Base-by-base conservation (phyloP, 2,888 invertebrate genomes). In the Eupithecia exiguata region DNA sequence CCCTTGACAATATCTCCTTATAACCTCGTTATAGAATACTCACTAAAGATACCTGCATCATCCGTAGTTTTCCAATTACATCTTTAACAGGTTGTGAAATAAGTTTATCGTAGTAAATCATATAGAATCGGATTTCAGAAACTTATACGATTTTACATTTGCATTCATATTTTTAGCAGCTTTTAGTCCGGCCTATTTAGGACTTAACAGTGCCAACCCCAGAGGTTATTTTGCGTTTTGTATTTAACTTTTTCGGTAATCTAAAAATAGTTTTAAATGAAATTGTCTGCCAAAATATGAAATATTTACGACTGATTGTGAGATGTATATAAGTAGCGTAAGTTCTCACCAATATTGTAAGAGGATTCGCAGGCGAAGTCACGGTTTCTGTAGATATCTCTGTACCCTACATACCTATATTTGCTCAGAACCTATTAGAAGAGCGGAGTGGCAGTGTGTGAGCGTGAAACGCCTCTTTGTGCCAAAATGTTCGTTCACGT, bases 281-380 rank as follows among this genome's bases (percentile, higher is more conserved):
- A 86, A 86, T 87, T 88, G 86, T 91, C 91, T 92, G 92, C 93
- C 92, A 93, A 93, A 92, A 91, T 91, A 90, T 89, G 88, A 89
- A 90, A 88, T 81, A 82, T 86, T 89, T 93, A 92, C 90, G 94
- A 94, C 94, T 94, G 94, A 94, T 91, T 92, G 93, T 93, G 92
- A 92, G 91, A 90, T 93, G 94, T 94, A 94, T 86, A 93, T 94
- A 94, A 84, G 83, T 93, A 93, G 91, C 84, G 78, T 93, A 93
- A 93, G 91, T 86, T 87, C 89, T 93, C 91, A 91, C 89, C 90
- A 87, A 88, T 90, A 89, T 86, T 88, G 81, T 91, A 91, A 91
- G 89, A 86, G 84, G 84, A 88, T 84, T 87, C 86, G 87, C 86
- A 86, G 88, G 85, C 84, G 89, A 88, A 83, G 87, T 84, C 87